phyloP scores from a whole-genome alignment of 2,113 vertebrate genomes.

The Mixornis gularis region DNA sequence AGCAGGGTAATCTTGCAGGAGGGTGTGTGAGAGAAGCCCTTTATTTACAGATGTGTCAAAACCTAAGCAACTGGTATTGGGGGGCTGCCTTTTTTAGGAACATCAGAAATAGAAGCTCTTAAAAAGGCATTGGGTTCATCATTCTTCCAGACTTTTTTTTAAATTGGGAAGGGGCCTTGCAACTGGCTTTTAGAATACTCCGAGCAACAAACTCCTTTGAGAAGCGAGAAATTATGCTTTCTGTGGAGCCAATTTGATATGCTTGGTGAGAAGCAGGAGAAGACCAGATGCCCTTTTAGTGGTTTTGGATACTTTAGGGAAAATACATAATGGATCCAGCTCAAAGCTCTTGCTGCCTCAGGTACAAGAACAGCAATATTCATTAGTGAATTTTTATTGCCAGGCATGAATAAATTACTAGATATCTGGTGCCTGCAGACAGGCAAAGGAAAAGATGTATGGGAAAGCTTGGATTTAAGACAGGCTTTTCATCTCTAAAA shows the following conservation, averaged over 20 bases:
- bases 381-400: conserved; percentile 24
- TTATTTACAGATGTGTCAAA: background rate
- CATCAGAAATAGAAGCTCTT: background rate
- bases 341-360: background rate
- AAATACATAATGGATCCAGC: background rate
- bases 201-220: background rate
- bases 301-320: background rate
- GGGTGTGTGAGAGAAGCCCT: background rate
- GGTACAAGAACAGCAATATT: background rate
- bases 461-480: conserved; percentile 16
- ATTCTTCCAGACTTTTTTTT: background rate
- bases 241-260: background rate
- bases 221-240: background rate
- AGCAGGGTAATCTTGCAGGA: background rate
- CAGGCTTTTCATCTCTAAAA: background rate
- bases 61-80: background rate
- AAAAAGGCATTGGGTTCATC: background rate
- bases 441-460: conserved; percentile 2
- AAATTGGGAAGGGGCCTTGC: background rate
- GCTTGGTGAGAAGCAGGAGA: background rate
- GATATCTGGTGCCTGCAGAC: conserved; percentile 18
- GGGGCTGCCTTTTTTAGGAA: background rate
- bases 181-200: background rate
- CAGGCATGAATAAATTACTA: conserved; percentile 30
- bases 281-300: background rate